These are phyloP conservation scores for Fragum sueziense DNA, from an alignment of 2,888 invertebrate genomes.

Conservation along the genomic window DNA sequence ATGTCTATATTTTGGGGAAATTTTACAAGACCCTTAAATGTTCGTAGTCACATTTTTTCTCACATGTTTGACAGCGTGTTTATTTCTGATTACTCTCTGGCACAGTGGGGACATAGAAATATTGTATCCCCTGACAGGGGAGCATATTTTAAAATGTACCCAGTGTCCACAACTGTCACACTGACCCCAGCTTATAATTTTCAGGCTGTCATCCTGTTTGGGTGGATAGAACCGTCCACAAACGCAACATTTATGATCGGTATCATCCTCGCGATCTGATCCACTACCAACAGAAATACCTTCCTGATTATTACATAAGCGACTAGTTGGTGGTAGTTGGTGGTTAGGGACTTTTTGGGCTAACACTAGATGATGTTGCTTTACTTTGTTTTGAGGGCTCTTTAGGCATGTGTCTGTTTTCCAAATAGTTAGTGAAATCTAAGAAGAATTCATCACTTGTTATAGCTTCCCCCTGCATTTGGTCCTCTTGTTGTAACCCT, in stretches of 20 bases:
- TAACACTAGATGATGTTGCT: neutral
- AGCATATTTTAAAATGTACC: neutral
- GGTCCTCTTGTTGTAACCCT: neutral
- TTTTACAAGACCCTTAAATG: too few relatives aligned
- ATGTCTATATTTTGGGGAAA: neutral
- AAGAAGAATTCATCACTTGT: constrained; percentile 3
- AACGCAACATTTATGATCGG: constrained; percentile 14
- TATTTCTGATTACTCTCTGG: neutral
- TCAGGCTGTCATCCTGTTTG: neutral
- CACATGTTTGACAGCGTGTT: neutral
- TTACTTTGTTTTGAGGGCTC: neutral
- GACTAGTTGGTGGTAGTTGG: constrained; percentile 12
- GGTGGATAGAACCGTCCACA: neutral
- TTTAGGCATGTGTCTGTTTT: neutral
- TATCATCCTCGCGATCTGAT: neutral
- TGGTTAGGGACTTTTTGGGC: neutral
- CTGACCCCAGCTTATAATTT: neutral
- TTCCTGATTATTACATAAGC: neutral
- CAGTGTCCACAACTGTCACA: neutral
- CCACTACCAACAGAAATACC: neutral
- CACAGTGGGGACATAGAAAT: constrained; percentile 3
- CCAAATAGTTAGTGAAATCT: neutral
- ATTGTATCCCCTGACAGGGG: neutral
- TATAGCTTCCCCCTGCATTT: constrained; percentile 7
- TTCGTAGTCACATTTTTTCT: neutral